Evolutionary conservation across 2,888 invertebrate genomes (phyloP).

Genomic region (Hypomecis atomaria): DNA sequence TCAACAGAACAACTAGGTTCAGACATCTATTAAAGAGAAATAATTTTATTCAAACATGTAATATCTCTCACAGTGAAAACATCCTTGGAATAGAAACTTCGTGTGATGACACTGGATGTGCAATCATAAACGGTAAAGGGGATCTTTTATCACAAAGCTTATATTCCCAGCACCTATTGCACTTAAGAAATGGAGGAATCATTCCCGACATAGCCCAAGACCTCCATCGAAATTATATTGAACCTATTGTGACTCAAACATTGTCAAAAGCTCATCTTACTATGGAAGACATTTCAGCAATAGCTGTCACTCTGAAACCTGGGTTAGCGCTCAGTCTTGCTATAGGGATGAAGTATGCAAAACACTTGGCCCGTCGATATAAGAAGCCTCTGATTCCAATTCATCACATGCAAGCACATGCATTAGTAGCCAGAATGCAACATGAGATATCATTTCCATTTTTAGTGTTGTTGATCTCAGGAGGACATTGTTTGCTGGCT

Average conservation of each 20-base stretch:
- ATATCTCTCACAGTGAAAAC: slow-evolving; percentile 17
- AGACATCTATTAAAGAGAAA: slow-evolving; percentile 1
- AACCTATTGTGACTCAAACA: slow-evolving; percentile 88
- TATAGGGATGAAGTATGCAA: slow-evolving; percentile 94
- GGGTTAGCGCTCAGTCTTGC: slow-evolving; percentile 91
- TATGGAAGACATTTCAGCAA: slow-evolving; percentile 90
- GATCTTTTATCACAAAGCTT: slow-evolving; percentile 92
- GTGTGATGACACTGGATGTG: slow-evolving; percentile 98
- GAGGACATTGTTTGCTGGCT: slow-evolving; percentile 95
- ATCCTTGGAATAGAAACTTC: slow-evolving; percentile 98
- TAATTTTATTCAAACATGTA: slow-evolving; percentile 5
- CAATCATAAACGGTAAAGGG: slow-evolving; percentile 91
- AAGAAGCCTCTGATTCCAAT: slow-evolving; percentile 96
- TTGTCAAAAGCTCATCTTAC: slow-evolving; percentile 85
- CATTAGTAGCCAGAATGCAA: slow-evolving; percentile 93
- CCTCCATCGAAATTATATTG: slow-evolving; percentile 92
- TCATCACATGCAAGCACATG: slow-evolving; percentile 99
- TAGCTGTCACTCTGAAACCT: slow-evolving; percentile 96
- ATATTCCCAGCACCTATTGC: slow-evolving; percentile 91
- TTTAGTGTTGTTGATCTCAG: slow-evolving; percentile 95
- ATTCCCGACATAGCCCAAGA: slow-evolving; percentile 95
- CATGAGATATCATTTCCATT: slow-evolving; percentile 92
- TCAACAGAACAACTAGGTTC: slow-evolving; percentile 9
- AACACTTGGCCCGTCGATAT: slow-evolving; percentile 87
- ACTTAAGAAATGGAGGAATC: slow-evolving; percentile 93